These are phyloP conservation scores for Empidonax alnorum DNA, from an alignment of 2,113 vertebrate genomes.

Conservation along the genomic window DNA sequence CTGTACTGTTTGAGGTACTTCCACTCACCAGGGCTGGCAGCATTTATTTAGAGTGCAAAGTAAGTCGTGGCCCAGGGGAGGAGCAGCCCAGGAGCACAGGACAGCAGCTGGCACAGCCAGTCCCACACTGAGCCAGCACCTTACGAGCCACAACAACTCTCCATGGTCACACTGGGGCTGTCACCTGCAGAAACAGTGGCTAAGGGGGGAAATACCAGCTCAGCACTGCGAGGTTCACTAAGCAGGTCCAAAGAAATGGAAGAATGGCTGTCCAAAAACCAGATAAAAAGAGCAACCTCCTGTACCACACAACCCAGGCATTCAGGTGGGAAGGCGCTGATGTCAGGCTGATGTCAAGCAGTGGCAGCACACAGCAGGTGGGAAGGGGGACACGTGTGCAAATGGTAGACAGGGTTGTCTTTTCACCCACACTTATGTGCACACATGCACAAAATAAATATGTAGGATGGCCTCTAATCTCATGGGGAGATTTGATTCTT, in stretches of 20 bases:
- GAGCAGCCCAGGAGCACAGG: not conserved
- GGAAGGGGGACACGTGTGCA: not conserved
- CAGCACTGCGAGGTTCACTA: not conserved
- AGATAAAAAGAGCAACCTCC: not conserved
- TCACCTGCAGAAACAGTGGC: rapidly evolving
- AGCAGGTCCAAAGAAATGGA: not conserved
- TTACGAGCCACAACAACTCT: not conserved
- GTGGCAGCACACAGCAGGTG: not conserved
- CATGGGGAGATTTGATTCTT: not conserved
- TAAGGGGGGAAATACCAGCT: not conserved
- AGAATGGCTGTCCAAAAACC: not conserved
- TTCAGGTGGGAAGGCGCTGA: not conserved
- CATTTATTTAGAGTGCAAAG: not conserved
- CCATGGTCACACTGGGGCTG: not conserved
- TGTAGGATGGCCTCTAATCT: not conserved
- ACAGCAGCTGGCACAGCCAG: not conserved
- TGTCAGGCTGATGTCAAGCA: not conserved
- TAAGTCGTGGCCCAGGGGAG: rapidly evolving
- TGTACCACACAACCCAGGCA: rapidly evolving
- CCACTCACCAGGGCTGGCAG: not conserved
- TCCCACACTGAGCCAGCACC: not conserved
- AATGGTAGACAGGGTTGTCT: not conserved
- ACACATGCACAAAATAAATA: not conserved
- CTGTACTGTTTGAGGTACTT: not conserved
- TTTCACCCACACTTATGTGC: not conserved